phyloP scores from a whole-genome alignment of 2,888 invertebrate species.

The Rhagonycha lutea region DNA sequence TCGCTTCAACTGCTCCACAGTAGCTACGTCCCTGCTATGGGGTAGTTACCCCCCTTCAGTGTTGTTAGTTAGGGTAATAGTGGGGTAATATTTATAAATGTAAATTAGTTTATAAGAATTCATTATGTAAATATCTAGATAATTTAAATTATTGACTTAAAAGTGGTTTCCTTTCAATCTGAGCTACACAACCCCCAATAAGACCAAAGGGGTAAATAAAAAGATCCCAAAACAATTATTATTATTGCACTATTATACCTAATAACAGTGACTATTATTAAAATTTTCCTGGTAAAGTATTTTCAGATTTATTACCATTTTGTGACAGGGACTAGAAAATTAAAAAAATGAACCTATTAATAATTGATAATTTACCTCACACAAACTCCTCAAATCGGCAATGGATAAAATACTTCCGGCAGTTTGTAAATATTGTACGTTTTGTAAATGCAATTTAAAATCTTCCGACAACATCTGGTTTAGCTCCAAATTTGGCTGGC shows the following conservation, averaged over 20 bases:
- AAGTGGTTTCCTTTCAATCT: no score
- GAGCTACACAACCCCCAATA: no score
- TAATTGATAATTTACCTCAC: slow-evolving; percentile 44
- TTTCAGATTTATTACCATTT: no score
- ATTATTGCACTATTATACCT: no score
- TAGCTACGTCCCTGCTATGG: not conserved
- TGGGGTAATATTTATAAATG: no score
- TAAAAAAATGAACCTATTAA: not conserved
- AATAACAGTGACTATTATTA: no score
- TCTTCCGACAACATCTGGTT: slow-evolving; percentile 72
- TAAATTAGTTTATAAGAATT: no score
- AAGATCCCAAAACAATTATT: not conserved
- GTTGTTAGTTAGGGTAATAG: no score
- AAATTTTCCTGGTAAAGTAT: not conserved
- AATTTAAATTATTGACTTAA: no score
- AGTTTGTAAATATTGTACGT: slow-evolving; percentile 73
- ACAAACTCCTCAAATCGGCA: slow-evolving; percentile 60
- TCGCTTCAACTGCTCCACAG: not conserved
- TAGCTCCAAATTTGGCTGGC: slow-evolving; percentile 59
- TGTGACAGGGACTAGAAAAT: no score
- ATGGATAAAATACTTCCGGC: slow-evolving; percentile 67
- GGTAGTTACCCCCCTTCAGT: no score
- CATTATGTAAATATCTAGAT: no score
- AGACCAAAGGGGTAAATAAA: not conserved
- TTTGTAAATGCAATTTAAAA: slow-evolving; percentile 71